Evolutionary conservation across 2,888 invertebrate genomes (phyloP).

Genomic region (Dolomedes plantarius): DNA sequence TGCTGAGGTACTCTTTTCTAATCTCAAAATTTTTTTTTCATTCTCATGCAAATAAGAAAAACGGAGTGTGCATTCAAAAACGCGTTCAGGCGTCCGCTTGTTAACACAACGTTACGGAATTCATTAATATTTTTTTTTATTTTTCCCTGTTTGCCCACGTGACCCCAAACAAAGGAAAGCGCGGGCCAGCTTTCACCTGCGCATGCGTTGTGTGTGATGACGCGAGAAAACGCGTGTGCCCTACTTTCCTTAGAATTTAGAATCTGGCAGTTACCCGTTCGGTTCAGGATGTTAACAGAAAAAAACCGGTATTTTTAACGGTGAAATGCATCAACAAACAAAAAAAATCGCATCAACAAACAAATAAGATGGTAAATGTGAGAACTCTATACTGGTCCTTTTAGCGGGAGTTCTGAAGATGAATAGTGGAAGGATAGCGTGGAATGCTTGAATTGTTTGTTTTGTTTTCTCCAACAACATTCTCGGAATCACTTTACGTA

Average conservation of each 20-base stretch:
- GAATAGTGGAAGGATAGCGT: neutral
- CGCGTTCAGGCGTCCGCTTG: constrained; percentile 14
- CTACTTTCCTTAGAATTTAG: neutral
- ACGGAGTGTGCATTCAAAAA: neutral
- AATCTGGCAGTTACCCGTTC: constrained; percentile 12
- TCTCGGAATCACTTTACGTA: too few species aligned
- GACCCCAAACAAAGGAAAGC: constrained; percentile 7
- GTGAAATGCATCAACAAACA: constrained; percentile 14
- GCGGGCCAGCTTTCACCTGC: constrained; percentile 11
- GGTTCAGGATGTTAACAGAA: constrained; percentile 6
- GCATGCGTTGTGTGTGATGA: neutral
- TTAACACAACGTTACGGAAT: constrained; percentile 1
- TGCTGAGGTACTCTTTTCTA: neutral
- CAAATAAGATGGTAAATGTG: neutral
- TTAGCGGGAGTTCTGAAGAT: neutral
- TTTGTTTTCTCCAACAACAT: neutral
- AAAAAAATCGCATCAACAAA: constrained; percentile 14
- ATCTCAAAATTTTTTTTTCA: neutral
- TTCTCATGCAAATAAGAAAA: neutral
- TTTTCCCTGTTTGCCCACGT: constrained; percentile 9
- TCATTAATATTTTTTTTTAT: neutral
- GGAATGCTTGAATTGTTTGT: neutral
- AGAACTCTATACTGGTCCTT: neutral
- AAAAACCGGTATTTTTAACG: constrained; percentile 15
- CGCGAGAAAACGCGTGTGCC: constrained; percentile 16